Evolutionary conservation across 2,113 vertebrate species (phyloP).

Genomic region (Chinchilla lanigera): DNA sequence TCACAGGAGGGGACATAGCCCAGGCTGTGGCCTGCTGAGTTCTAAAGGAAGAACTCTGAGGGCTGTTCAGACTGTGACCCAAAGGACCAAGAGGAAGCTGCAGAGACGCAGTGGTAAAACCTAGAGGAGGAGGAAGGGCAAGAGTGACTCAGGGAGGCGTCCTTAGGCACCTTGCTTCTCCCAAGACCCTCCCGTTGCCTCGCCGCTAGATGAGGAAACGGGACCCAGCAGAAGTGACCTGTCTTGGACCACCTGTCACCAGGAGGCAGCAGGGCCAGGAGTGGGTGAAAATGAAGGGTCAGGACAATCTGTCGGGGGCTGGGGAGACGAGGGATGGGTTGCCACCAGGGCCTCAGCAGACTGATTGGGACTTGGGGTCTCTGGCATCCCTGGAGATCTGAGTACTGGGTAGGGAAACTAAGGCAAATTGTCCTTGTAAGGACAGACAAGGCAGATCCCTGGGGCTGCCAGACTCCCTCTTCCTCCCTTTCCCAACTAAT

Average conservation of each 20-base stretch:
- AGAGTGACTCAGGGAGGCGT: background rate
- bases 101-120: rapidly evolving
- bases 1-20: background rate
- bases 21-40: background rate
- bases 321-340: background rate
- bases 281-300: no score
- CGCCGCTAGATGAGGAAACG: background rate
- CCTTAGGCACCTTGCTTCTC: rapidly evolving
- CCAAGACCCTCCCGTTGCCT: background rate
- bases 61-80: background rate
- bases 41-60: background rate
- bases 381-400: background rate
- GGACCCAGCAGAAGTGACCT: background rate
- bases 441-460: background rate
- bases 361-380: background rate
- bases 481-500: background rate
- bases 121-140: background rate
- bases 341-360: background rate
- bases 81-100: background rate
- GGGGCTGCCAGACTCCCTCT: no score
- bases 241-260: rapidly evolving
- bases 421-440: background rate
- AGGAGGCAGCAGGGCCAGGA: background rate
- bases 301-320: background rate
- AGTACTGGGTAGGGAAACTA: background rate